A percentile compares a stretch with the other conserved stretches of the same genome.
Evolutionary conservation across 2,797 vertebrate species (phyloP).

Genomic region (Xiphophorus birchmanni): DNA sequence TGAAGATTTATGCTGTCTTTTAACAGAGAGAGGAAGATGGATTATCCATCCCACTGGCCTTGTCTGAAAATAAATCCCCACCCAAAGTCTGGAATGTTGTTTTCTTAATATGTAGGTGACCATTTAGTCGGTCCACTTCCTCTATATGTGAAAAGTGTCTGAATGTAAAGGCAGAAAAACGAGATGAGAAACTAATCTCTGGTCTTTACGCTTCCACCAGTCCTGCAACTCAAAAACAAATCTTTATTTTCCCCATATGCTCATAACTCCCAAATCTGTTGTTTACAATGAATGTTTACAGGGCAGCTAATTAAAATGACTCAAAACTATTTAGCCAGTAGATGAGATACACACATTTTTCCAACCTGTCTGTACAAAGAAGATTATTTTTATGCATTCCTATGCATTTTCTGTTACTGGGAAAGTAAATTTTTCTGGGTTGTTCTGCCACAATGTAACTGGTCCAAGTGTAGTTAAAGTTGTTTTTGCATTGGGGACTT

Average conservation of each 20-base stretch:
- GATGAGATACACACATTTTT: not conserved
- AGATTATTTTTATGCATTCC: no score
- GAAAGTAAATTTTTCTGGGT: not conserved
- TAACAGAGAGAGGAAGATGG: conserved; percentile 50
- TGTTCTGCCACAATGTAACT: not conserved
- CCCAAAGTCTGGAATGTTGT: conserved; percentile 31
- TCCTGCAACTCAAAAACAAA: conserved; percentile 6
- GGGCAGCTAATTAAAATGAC: conserved; percentile 12
- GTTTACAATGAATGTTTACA: conserved; percentile 19
- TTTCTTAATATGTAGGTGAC: conserved; percentile 35
- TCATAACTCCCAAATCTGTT: conserved; percentile 15
- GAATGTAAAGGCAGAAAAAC: conserved; percentile 27
- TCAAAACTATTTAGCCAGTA: not conserved
- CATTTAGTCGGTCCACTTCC: conserved; percentile 15
- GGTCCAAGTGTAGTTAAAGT: not conserved
- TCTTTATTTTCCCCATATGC: not conserved
- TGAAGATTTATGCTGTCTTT: conserved; percentile 28
- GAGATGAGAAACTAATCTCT: conserved; percentile 12
- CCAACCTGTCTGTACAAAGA: not conserved
- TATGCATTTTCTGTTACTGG: not conserved
- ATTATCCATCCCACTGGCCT: conserved; percentile 40
- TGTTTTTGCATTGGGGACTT: not conserved
- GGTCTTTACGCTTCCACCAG: not conserved
- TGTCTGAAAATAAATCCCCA: conserved; percentile 45
- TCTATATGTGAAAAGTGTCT: conserved; percentile 28